phyloP scores from a whole-genome alignment of 1,140 invertebrate species.

The Dysdera silvatica region DNA sequence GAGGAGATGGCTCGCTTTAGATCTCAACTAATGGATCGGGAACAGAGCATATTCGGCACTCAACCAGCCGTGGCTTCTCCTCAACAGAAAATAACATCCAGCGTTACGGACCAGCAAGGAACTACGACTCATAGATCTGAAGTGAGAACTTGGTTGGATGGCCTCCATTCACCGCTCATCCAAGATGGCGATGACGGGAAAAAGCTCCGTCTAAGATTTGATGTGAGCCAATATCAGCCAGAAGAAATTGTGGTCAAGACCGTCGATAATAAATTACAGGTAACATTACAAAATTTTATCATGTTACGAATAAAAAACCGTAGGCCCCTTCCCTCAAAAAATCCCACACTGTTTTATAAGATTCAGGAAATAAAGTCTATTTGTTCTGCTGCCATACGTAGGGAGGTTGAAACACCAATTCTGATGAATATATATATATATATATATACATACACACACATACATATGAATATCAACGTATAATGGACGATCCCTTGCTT shows the following conservation, averaged over 20 bases:
- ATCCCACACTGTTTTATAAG: no score
- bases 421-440: no score
- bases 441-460: no score
- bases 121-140: constrained; percentile 45
- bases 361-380: no score
- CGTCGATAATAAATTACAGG: constrained; percentile 89
- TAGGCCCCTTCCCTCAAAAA: no score
- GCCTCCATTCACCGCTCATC: constrained; percentile 84
- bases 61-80: neutral
- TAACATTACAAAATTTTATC: no score
- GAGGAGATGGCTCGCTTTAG: constrained; percentile 95
- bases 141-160: constrained; percentile 58
- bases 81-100: no score
- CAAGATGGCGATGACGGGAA: constrained; percentile 75
- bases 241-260: constrained; percentile 95
- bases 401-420: no score
- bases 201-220: constrained; percentile 80
- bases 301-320: no score
- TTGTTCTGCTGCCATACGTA: no score
- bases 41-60: constrained; percentile 47
- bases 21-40: constrained; percentile 81
- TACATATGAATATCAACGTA: no score
- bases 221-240: constrained; percentile 86
- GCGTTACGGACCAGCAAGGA: constrained; percentile 36
- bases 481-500: no score